A percentile compares a stretch with the other conserved stretches of the same genome.
These are phyloP conservation scores for Antheraea mylitta DNA, from an alignment of 1,140 invertebrate species.

Conservation along the genomic window DNA sequence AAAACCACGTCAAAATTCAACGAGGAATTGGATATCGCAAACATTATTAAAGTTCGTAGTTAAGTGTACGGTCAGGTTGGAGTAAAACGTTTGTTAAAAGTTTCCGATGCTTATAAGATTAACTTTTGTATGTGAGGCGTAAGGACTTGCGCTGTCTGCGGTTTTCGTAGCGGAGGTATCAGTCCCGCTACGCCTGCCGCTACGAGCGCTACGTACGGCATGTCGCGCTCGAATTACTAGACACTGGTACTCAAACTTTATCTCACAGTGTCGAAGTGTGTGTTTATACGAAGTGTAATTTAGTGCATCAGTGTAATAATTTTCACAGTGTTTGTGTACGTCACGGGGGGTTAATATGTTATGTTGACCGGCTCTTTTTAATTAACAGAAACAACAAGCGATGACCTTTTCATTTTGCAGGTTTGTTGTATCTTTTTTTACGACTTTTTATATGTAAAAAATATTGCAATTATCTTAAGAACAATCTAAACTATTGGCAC, in stretches of 20 bases:
- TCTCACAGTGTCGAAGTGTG: not conserved
- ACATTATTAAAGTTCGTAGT: too few relatives aligned
- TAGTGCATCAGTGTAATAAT: slow-evolving; percentile 27
- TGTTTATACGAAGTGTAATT: slow-evolving; percentile 33
- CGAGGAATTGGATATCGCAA: too few relatives aligned
- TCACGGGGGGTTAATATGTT: slow-evolving; percentile 26
- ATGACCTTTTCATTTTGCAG: slow-evolving; percentile 62
- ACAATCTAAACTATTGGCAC: too few relatives aligned
- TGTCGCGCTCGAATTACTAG: slow-evolving; percentile 34
- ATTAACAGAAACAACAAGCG: slow-evolving; percentile 45
- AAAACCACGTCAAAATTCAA: too few relatives aligned
- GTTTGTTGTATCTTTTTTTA: slow-evolving; percentile 40
- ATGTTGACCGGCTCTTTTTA: slow-evolving; percentile 34
- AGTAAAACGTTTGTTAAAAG: not conserved
- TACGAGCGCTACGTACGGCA: slow-evolving; percentile 42
- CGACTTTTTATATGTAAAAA: too few relatives aligned
- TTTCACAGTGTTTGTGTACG: slow-evolving; percentile 34
- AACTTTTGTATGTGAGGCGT: slow-evolving; percentile 36
- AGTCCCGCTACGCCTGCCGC: slow-evolving; percentile 46
- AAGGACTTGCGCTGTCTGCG: slow-evolving; percentile 52
- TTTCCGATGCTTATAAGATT: slow-evolving; percentile 21
- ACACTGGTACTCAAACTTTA: slow-evolving; percentile 34
- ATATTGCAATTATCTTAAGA: too few relatives aligned
- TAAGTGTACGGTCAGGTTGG: not conserved
- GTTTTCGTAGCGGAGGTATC: slow-evolving; percentile 38